Evolutionary conservation across 2,113 vertebrate genomes (phyloP), one percentile per base, ranked within the genome.

Genomic region (Cavia porcellus): DNA sequence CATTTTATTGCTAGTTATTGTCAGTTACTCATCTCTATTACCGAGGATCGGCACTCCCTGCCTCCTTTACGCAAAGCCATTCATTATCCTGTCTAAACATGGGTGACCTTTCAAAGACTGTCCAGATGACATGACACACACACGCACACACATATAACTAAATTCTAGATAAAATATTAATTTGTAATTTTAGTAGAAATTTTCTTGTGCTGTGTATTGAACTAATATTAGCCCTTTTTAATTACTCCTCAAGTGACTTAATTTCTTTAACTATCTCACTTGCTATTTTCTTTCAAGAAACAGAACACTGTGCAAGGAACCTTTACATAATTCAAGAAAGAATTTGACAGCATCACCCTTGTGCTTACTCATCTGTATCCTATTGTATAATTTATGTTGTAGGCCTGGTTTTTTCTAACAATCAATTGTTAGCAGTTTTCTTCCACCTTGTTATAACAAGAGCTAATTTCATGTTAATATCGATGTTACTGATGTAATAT

Each of bases 311-410:
- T 24, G 4, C 8, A 28, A 42, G 7, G 0, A 6, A 42, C 5
- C 8, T n/a, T 55, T 81, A 85, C 1, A 77, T 14, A 86, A 93
- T 38, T 92, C 14, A 77, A 4, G 1, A 3, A 42, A 66, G 12
- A 10, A 45, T 12, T 47, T 1, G 1, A 10, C 9, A 59, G 0
- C 32, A 61, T 14, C 7, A 0, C 1, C 82, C 11, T 59, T 72
- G 12, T 19, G 62, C 45, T 91, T 84, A 13, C 3, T 38, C 38
- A 38, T 82, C 2, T 84, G 79, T 64, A 45, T 17, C 3, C 10
- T 57, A 14, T 7, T 72, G 17, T 52, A 2, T 24, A 87, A 72
- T 2, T 61, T 42, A 24, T 32, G 15, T 12, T 32, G 72, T 4
- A 59, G 35, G 2, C 35, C 2, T 57, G 3, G 6, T 85, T 5